Evolutionary conservation across 2,113 vertebrate genomes (phyloP).

Genomic region (Ahaetulla prasina): DNA sequence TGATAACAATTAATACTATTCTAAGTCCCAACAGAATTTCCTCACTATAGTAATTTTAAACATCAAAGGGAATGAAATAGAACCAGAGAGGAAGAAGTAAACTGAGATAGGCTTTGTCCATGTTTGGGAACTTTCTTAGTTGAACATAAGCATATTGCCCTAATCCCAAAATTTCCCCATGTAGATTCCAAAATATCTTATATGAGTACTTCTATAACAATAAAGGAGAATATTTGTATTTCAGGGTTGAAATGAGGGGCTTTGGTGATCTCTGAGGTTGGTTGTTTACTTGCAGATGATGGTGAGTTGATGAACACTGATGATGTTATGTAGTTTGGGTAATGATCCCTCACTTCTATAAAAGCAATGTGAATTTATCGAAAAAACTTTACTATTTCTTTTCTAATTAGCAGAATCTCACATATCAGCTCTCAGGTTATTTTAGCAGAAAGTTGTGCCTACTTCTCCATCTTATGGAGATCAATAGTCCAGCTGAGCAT

Average conservation of each 20-base stretch:
- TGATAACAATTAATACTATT: neutral
- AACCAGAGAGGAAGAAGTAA: neutral
- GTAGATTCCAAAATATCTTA: neutral
- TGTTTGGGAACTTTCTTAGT: neutral
- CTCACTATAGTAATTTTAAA: neutral
- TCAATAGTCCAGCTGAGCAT: neutral
- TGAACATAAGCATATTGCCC: neutral
- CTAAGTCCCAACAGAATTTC: neutral
- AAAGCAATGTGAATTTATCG: neutral
- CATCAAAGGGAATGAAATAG: neutral
- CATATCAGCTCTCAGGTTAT: neutral
- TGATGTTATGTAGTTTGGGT: neutral
- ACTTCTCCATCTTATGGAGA: neutral
- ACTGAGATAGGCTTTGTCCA: neutral
- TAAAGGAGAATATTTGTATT: neutral
- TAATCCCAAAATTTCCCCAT: neutral
- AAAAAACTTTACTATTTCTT: neutral
- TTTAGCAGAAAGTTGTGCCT: neutral
- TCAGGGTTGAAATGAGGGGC: neutral
- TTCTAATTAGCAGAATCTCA: neutral
- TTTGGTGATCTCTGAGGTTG: neutral
- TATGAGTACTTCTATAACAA: neutral
- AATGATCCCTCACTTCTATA: neutral
- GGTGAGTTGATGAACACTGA: neutral
- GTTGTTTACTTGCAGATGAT: neutral